Evolutionary conservation across 2,888 invertebrate genomes (phyloP).

Genomic region (Celastrina argiolus): DNA sequence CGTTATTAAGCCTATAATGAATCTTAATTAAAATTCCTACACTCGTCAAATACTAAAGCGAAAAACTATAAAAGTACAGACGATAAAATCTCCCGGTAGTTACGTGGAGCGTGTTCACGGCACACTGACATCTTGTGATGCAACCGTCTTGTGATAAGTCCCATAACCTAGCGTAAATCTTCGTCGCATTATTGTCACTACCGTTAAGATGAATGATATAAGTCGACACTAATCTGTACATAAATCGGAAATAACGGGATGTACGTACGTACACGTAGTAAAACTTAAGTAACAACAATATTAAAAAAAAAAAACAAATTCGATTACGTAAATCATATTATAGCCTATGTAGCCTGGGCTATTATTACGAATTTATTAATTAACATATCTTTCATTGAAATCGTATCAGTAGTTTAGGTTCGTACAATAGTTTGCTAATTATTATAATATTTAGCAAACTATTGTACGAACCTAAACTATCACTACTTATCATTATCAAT

Average conservation of each 20-base stretch:
- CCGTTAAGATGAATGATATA: not conserved
- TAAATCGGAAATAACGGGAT: not conserved
- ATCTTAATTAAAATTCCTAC: not conserved
- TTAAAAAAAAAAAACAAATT: not conserved
- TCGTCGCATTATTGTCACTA: constrained; percentile 3
- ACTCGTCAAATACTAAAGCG: not conserved
- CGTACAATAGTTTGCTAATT: no score
- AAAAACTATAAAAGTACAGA: not conserved
- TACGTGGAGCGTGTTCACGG: not conserved
- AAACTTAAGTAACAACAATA: not conserved
- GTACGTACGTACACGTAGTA: not conserved
- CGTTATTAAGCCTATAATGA: not conserved
- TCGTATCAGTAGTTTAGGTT: no score
- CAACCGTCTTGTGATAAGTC: not conserved
- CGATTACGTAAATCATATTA: no score
- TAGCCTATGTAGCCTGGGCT: no score
- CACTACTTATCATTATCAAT: no score
- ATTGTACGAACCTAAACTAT: no score
- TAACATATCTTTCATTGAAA: no score
- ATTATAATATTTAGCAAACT: no score
- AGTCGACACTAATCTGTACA: not conserved
- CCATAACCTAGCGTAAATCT: not conserved
- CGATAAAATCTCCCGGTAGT: not conserved
- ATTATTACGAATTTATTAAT: no score
- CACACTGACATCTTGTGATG: constrained; percentile 1